A percentile compares a stretch with the other conserved stretches of the same genome.
phyloP scores from a whole-genome alignment of 2,888 invertebrate genomes.

The Epistrophella euchroma region DNA sequence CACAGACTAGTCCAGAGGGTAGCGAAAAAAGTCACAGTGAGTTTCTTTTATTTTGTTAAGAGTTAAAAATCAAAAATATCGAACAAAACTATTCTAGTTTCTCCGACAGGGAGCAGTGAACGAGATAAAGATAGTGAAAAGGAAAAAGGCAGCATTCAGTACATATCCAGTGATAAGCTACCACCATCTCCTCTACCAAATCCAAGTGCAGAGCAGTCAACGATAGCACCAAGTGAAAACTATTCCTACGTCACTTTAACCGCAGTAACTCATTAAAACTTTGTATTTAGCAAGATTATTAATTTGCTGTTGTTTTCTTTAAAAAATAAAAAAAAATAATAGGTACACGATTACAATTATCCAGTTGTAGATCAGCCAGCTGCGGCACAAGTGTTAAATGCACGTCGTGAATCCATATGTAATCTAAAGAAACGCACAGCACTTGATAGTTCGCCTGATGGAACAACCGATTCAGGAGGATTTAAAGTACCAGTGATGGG shows the following conservation, averaged over 20 bases:
- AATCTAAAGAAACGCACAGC: conserved; percentile 88
- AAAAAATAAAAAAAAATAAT: conserved; percentile 43
- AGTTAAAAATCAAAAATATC: background rate
- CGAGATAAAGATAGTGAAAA: conserved; percentile 81
- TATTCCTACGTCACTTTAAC: conserved; percentile 94
- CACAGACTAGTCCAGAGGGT: conserved; percentile 89
- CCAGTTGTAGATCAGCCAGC: conserved; percentile 85
- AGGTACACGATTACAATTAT: conserved; percentile 94
- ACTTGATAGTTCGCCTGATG: conserved; percentile 84
- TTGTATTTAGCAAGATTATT: conserved; percentile 31
- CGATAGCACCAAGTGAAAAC: conserved; percentile 86
- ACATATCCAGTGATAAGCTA: conserved; percentile 85
- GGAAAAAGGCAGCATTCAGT: conserved; percentile 85
- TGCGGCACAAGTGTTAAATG: conserved; percentile 82
- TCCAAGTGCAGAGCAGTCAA: conserved; percentile 77
- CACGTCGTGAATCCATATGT: conserved; percentile 85
- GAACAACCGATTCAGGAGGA: conserved; percentile 40
- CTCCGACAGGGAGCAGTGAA: conserved; percentile 81
- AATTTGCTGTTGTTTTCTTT: conserved; percentile 30
- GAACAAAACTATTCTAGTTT: conserved; percentile 49
- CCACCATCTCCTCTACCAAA: conserved; percentile 76
- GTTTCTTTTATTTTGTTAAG: conserved; percentile 48
- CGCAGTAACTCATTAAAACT: conserved; percentile 84
- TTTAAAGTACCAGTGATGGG: conserved; percentile 71
- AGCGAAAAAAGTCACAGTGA: conserved; percentile 84